Conservation (phyloP, 1,140 invertebrate genomes). For the Centruroides sculpturatus region DNA sequence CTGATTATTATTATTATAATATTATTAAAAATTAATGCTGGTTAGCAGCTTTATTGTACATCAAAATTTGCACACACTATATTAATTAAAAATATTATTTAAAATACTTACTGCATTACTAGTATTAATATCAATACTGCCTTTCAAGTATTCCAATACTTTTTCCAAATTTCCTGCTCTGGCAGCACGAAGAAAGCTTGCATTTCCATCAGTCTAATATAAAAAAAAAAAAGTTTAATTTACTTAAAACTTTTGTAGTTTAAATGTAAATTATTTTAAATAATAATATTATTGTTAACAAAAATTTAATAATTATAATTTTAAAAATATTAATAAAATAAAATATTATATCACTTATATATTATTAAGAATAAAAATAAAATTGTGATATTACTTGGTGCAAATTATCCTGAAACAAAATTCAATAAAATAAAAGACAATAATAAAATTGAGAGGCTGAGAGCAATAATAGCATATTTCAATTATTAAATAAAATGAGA, state of each 20-base stretch:
- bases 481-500: no score
- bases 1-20: no score
- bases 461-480: no score
- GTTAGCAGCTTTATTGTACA: no score
- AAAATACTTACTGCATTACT: slow-evolving; percentile 82
- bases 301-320: neutral
- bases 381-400: no score
- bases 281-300: neutral
- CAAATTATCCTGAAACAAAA: no score
- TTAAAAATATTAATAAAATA: neutral
- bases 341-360: neutral
- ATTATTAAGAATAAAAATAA: no score
- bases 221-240: slow-evolving; percentile 26
- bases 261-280: slow-evolving; percentile 1
- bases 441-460: no score
- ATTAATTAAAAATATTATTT: neutral
- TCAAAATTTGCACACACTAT: no score
- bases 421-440: no score
- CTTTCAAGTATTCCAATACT: slow-evolving; percentile 89
- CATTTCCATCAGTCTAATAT: slow-evolving; percentile 48
- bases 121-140: slow-evolving; percentile 95
- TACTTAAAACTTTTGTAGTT: neutral
- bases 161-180: slow-evolving; percentile 95
- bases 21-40: no score
- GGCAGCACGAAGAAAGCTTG: slow-evolving; percentile 78